Evolutionary conservation across 1,140 invertebrate species (phyloP), one percentile per base, ranked within the genome.

Genomic region (Trichonephila clavipes): DNA sequence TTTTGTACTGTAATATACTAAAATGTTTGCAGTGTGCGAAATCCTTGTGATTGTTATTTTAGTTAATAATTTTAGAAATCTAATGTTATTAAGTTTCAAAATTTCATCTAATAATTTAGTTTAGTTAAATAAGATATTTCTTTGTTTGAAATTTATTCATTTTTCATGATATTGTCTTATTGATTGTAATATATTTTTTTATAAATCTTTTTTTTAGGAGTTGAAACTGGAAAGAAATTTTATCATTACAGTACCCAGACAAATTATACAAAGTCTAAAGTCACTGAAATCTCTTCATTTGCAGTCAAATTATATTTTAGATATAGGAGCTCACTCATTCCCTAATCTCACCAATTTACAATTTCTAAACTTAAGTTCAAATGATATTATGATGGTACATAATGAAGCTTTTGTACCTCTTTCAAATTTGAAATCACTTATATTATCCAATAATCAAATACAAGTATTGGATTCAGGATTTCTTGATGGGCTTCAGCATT

Each of bases 221-320:
- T 96, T 99, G 61, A 97, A 97, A 95, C 95, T 98, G 94, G 97
- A 98, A 95, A 96, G 97, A 83, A 99, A 99, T 95, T 97, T 97
- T 95, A 96, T 98, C 91, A 96, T 96, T 61, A 95, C 95, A 7
- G 97, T 98, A n/a, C 98, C 98, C 6, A 97, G 97, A 10, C 96
- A 97, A 19, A 98, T 98, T 0, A 95, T 98, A 10, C 98, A 98
- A 95, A 98, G 98, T 44, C 98, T 98, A 7, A 96, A 96, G 95
- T 96, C 97, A 24, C 96, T 98, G 88, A 97, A 96, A 95, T 96
- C 97, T 94, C 95, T 99, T 18, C 97, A 97, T 18, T 95, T 98
- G 28, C 96, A 97, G 94, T 96, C 97, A 94, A 99, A 99, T 96
- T 96, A 97, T 95, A 98, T 98, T 92, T 90, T 62, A 18, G 82